Conservation (phyloP, 2,113 vertebrate genomes). For the Lynx canadensis region DNA sequence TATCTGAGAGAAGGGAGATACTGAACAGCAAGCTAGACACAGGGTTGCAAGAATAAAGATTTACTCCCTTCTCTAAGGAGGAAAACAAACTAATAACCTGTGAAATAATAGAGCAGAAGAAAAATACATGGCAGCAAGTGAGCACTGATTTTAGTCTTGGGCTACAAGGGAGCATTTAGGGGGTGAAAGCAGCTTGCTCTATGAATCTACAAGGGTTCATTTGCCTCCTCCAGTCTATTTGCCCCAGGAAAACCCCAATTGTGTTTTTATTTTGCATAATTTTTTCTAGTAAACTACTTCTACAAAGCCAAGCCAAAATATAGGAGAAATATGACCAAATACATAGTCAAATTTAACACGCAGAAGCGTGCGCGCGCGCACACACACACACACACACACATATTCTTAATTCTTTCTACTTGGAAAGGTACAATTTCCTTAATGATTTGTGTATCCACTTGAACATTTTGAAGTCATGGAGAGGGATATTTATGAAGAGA, state of each 20-base stretch:
- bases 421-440: neutral
- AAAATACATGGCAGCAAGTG: neutral
- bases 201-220: neutral
- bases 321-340: neutral
- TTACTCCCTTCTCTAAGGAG: neutral
- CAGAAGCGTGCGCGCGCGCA: too few relatives aligned
- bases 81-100: constrained; percentile 14
- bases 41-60: neutral
- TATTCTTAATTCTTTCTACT: neutral
- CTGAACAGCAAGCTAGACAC: neutral
- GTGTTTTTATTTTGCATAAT: neutral
- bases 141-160: neutral
- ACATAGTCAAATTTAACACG: neutral
- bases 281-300: neutral
- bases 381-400: neutral
- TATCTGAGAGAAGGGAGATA: neutral
- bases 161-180: neutral
- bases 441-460: neutral
- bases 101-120: neutral
- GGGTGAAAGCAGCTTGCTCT: neutral
- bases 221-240: neutral
- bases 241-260: neutral
- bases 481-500: neutral
- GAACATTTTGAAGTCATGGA: neutral
- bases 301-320: neutral